Evolutionary conservation across 2,888 invertebrate genomes (phyloP).

Genomic region (Pseudanteris insignis): DNA sequence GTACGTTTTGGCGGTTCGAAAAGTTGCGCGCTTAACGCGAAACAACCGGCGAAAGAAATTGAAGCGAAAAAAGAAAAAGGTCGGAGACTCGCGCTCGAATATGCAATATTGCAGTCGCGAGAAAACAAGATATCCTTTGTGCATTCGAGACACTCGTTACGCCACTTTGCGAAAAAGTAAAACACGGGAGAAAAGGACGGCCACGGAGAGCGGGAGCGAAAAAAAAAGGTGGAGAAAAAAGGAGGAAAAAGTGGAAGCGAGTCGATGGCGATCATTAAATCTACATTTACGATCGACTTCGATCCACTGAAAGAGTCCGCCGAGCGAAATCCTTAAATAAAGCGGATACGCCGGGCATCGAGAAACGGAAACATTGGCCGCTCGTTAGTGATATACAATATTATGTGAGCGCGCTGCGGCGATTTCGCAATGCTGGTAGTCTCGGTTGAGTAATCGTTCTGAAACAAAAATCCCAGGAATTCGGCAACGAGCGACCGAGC

Average conservation of each 20-base stretch:
- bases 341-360: slow-evolving; percentile 38
- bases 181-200: slow-evolving; percentile 17
- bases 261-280: slow-evolving; percentile 45
- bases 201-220: slow-evolving; percentile 7
- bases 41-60: background rate
- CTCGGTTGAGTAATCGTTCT: slow-evolving; percentile 45
- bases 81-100: slow-evolving; percentile 4
- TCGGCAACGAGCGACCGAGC: slow-evolving; percentile 34
- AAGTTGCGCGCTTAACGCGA: slow-evolving; percentile 3
- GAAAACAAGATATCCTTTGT: slow-evolving; percentile 42
- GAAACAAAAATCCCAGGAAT: slow-evolving; percentile 43
- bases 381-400: slow-evolving; percentile 45
- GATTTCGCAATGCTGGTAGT: slow-evolving; percentile 43
- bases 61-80: background rate
- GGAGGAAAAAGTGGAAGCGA: slow-evolving; percentile 17
- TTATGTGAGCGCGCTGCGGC: slow-evolving; percentile 35
- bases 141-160: slow-evolving; percentile 28
- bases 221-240: slow-evolving; percentile 24
- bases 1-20: slow-evolving; percentile 23
- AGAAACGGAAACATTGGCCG: slow-evolving; percentile 45
- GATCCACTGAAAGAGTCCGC: slow-evolving; percentile 37
- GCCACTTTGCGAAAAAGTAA: slow-evolving; percentile 29
- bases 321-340: slow-evolving; percentile 43
- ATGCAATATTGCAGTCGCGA: slow-evolving; percentile 26
- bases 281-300: slow-evolving; percentile 45